These are phyloP conservation scores for Xenus cinereus DNA, from an alignment of 2,113 vertebrate genomes.

Conservation along the genomic window DNA sequence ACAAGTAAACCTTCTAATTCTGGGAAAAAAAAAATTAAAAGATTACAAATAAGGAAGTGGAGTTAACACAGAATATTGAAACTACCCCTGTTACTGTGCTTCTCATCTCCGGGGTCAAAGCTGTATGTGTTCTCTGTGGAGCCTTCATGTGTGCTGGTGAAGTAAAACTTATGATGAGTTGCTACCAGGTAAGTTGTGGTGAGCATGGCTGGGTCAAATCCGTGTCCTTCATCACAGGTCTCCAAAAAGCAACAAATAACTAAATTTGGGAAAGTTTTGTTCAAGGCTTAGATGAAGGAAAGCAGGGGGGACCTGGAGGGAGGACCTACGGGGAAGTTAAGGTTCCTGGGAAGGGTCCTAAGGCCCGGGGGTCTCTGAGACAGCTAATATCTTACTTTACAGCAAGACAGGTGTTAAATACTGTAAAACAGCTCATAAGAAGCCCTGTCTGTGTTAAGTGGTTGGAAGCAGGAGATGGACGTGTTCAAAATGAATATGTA, in stretches of 20 bases:
- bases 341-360: background rate
- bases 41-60: background rate
- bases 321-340: background rate
- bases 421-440: background rate
- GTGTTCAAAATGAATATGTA: background rate
- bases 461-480: background rate
- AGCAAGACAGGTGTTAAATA: too few species aligned
- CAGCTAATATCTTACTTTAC: too few species aligned
- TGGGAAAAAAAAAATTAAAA: too few species aligned
- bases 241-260: background rate
- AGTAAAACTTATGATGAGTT: background rate
- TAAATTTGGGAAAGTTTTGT: background rate
- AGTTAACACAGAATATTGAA: background rate
- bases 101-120: background rate
- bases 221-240: background rate
- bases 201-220: background rate
- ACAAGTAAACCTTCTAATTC: background rate
- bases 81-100: background rate
- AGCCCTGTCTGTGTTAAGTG: background rate
- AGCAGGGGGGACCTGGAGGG: background rate
- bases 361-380: background rate
- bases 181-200: background rate
- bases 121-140: fast-evolving
- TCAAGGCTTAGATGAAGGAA: background rate
- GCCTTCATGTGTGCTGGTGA: background rate